Conservation (phyloP, 2,888 invertebrate species). For the Plebejus argus region DNA sequence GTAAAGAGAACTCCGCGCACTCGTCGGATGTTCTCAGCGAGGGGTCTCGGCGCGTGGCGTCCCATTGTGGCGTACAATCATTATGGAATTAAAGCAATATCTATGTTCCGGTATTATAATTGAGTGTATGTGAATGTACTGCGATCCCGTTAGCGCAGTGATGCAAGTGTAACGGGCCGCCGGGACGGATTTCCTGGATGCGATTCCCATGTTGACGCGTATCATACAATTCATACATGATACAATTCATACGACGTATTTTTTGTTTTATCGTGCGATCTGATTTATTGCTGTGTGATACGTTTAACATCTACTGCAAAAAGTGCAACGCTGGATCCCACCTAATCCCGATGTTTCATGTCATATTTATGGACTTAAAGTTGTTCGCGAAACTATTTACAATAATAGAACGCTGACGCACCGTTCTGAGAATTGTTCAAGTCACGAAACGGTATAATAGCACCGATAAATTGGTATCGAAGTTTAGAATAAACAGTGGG, state of each 20-base stretch:
- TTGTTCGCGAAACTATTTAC: background rate
- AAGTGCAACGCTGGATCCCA: background rate
- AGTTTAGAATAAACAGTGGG: conserved; percentile 8
- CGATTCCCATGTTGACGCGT: conserved; percentile 64
- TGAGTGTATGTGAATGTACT: conserved; percentile 51
- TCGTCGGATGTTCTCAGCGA: conserved; percentile 37
- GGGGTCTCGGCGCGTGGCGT: conserved; percentile 33
- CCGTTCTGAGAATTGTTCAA: background rate
- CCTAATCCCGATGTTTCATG: background rate
- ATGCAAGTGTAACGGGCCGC: conserved; percentile 57
- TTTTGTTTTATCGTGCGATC: conserved; percentile 31
- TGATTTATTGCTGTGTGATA: conserved; percentile 12
- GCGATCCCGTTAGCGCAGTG: conserved; percentile 60
- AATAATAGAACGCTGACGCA: conserved; percentile 4
- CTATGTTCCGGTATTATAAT: conserved; percentile 68
- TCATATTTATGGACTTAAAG: background rate
- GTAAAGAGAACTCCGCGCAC: conserved; percentile 45
- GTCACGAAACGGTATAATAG: background rate
- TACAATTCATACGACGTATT: conserved; percentile 34
- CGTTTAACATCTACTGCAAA: background rate
- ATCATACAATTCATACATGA: conserved; percentile 41
- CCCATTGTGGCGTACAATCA: conserved; percentile 56
- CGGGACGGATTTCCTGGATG: conserved; percentile 70
- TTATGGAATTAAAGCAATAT: conserved; percentile 71
- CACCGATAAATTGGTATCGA: background rate